Conservation (phyloP, 2,113 vertebrate species). For the Xenopus tropicalis region DNA sequence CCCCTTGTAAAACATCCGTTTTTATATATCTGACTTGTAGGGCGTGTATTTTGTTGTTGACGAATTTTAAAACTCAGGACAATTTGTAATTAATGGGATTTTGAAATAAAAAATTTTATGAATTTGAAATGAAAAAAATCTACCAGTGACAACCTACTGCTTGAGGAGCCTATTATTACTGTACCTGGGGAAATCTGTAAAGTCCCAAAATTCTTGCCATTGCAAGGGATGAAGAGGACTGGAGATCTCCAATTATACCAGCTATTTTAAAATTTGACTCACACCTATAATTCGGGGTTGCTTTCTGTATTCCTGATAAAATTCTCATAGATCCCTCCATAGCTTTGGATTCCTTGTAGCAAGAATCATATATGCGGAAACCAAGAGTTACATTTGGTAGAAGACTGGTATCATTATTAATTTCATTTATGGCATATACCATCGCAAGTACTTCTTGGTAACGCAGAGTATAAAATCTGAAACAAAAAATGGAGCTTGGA, state of each 20-base stretch:
- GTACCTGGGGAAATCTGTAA: constrained; percentile 17
- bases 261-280: background rate
- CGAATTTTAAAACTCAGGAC: no score
- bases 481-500: no score
- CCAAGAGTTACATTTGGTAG: constrained; percentile 28
- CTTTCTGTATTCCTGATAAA: background rate
- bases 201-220: constrained; percentile 22
- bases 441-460: background rate
- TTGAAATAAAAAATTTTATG: no score
- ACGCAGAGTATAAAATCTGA: no score
- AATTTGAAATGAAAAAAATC: no score
- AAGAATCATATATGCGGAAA: constrained; percentile 6
- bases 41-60: no score
- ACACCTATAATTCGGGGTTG: constrained; percentile 16
- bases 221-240: constrained; percentile 1
- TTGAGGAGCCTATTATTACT: no score
- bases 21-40: no score
- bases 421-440: constrained; percentile 22
- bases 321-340: background rate
- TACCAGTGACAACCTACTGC: no score
- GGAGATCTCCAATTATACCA: background rate
- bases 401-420: constrained; percentile 4
- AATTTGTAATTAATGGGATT: no score
- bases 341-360: background rate
- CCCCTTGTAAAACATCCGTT: no score